Evolutionary conservation across 2,113 vertebrate genomes (phyloP).

Genomic region (Hiodon alosoides): DNA sequence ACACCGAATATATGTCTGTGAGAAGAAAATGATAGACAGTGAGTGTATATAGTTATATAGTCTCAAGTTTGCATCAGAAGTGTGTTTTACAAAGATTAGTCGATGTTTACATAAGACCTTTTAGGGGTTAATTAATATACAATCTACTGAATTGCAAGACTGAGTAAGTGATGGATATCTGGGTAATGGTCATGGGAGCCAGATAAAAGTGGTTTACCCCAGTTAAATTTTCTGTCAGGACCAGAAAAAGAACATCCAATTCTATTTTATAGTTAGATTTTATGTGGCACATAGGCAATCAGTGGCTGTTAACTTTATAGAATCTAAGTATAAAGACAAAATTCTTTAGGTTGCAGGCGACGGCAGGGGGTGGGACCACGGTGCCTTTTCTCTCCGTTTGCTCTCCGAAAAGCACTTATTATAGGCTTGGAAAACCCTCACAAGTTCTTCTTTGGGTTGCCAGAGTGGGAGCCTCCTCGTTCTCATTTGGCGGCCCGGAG

Average conservation of each 20-base stretch:
- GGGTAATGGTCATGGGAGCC: too few relatives aligned
- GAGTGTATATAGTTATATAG: background rate
- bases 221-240: background rate
- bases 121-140: too few relatives aligned
- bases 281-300: conserved; percentile 23
- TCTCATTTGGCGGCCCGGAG: conserved; percentile 31
- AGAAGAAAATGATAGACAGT: background rate
- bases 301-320: conserved; percentile 20
- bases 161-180: too few relatives aligned
- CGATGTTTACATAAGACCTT: too few relatives aligned
- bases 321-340: conserved; percentile 31
- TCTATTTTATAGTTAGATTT: conserved; percentile 5
- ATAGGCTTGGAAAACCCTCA: conserved; percentile 33
- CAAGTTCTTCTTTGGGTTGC: conserved; percentile 31
- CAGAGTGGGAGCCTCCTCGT: conserved; percentile 34
- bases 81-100: too few relatives aligned
- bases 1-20: background rate
- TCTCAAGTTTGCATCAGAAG: too few relatives aligned
- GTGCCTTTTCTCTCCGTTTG: conserved; percentile 39
- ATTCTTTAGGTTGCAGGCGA: conserved; percentile 12
- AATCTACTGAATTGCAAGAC: too few relatives aligned
- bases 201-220: background rate
- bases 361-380: conserved; percentile 21
- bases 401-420: conserved; percentile 44
- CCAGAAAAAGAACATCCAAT: background rate